These are phyloP conservation scores for Calephelis nemesis DNA, from an alignment of 1,140 invertebrate genomes.

Conservation along the genomic window DNA sequence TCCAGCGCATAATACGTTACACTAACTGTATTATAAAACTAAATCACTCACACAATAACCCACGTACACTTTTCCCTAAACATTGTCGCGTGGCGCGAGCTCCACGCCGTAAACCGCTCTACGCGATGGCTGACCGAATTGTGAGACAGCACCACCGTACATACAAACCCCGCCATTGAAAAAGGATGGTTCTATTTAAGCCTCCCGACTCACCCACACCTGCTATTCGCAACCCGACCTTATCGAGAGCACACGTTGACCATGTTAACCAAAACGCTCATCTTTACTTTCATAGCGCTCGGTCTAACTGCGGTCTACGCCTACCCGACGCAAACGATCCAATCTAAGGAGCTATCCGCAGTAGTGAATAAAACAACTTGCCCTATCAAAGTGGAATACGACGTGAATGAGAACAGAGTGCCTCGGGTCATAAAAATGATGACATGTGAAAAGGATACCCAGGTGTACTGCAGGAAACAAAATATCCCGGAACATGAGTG, in stretches of 20 bases:
- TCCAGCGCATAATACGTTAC: not conserved
- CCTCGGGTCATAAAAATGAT: constrained; percentile 61
- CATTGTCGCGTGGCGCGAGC: not conserved
- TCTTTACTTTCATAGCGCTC: constrained; percentile 17
- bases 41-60: too few relatives aligned
- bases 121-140: constrained; percentile 11
- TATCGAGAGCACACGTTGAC: constrained; percentile 39
- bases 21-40: not conserved
- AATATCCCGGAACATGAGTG: constrained; percentile 47
- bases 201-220: constrained; percentile 27
- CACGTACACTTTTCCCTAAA: too few relatives aligned
- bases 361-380: constrained; percentile 57
- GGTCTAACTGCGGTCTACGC: constrained; percentile 22
- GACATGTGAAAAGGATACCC: constrained; percentile 44
- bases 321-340: constrained; percentile 24
- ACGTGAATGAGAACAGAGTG: constrained; percentile 46
- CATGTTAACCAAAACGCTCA: constrained; percentile 22
- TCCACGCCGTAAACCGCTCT: not conserved
- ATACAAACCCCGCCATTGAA: constrained; percentile 18
- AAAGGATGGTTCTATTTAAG: constrained; percentile 25
- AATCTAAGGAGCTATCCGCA: constrained; percentile 39
- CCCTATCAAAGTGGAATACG: constrained; percentile 50
- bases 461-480: constrained; percentile 43
- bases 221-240: constrained; percentile 47
- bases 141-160: constrained; percentile 4